Base-by-base conservation (phyloP, 2,797 vertebrate species). In the Simalia tracyae region DNA sequence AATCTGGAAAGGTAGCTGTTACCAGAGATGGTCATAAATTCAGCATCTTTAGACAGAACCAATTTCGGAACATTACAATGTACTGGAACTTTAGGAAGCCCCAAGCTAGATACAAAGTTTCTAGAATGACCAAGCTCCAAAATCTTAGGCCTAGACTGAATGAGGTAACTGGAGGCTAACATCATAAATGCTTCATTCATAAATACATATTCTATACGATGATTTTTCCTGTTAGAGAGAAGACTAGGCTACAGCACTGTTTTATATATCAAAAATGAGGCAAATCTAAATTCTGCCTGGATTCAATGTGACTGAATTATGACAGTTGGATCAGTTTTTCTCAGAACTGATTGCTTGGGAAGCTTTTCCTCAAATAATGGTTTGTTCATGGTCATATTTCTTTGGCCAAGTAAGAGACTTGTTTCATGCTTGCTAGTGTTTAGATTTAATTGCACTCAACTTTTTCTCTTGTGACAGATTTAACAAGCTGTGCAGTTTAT, bases 401-500 rank as follows among this genome's bases (percentile, higher is more conserved):
- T 61, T n/a, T 84, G 42, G 84, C 72, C 90, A 59, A 66, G 22
- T 63, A 1, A 26, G 46, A 86, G 72, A 6, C 14, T 76, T 91
- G 86, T 76, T 76, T 93, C 5, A 63, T 87, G 84, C 84, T 87
- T 90, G 2, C 76, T 90, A 84, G 64, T 0, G 0, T 19, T 66
- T 46, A 89, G 87, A 42, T 10, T 90, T 92, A 93, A 0, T 91
- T 90, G 31, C 61, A 50, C 87, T 91, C 88, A 91, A 93, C 46
- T 17, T 88, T 86, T 86, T 84, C 59, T 42, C 11, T 88, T 84
- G 31, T 50, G 22, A 46, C 84, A 63, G 63, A 87, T 94, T 93
- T 90, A 92, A 66, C 81, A 87, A 90, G 24, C 46, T 90, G 50
- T 94, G 89, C 85, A 89, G 4, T 93, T 93, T 90, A 68, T 93